Evolutionary conservation across 2,888 invertebrate species (phyloP), one percentile per base, ranked within the genome.

Genomic region (Pogonocherus hispidulus): DNA sequence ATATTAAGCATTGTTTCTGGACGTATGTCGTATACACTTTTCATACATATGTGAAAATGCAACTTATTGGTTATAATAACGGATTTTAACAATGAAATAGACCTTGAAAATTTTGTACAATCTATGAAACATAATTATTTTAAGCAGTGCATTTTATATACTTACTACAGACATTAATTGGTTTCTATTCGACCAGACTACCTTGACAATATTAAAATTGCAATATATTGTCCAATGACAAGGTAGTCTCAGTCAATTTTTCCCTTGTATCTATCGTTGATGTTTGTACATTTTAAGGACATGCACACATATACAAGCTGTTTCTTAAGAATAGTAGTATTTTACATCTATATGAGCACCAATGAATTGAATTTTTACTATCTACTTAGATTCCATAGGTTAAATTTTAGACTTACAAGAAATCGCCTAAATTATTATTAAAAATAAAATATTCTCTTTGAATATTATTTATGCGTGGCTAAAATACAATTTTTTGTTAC

Each of bases 151-250:
- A 44, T 22, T 57, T n/a, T n/a, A n/a, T 46, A 22, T 57, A 44
- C 57, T 55, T n/a, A n/a, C 14, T 57, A 57, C 22, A 14, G 41
- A 57, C 57, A 44, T 56, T 16, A 22, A 44, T 41, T 37, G 23
- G 22, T 57, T 46, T 20, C 57, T 57, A 57, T 44, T 46, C 44
- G 20, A 44, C 57, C 41, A 41, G 57, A 57, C 57, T 23, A 57
- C 46, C 57, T 57, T 57, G 57, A 18, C 44, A 46, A 57, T 57
- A 55, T 55, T 35, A 44, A 44, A 57, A 44, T 46, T 57, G 44
- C 44, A 57, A 57, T 57, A 57, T 57, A 46, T 57, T 57, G n/a
- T 18, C 44, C 23, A 16, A 37, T 20, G 44, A 44, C 57, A 57
- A 27, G 57, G 57, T 44, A 57, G 57, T 44, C 23, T 18, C 44